Percentiles rank a stretch among this genome's conserved stretches.
Evolutionary conservation across 2,113 vertebrate species (phyloP).

Genomic region (Sorex fumeus): DNA sequence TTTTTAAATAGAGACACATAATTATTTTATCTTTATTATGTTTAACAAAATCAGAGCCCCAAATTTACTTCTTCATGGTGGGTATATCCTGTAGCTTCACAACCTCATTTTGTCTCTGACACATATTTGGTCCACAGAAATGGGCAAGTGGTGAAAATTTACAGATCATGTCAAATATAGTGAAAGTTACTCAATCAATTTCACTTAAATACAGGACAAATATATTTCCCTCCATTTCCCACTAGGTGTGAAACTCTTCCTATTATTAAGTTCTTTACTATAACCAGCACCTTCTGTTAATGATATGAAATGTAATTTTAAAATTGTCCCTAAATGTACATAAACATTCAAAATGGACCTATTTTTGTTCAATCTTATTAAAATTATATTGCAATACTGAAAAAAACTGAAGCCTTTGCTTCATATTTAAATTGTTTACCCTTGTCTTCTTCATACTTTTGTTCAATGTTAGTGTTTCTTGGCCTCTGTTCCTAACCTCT

Average conservation of each 20-base stretch:
- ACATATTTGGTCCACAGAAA: neutral
- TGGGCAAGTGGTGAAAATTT: neutral
- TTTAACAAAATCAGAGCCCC: neutral
- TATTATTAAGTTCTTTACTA: constrained; percentile 75
- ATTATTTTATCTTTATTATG: constrained; percentile 20
- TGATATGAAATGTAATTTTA: neutral
- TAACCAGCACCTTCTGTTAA: too few relatives aligned
- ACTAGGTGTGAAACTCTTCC: constrained; percentile 32
- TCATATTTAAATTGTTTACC: neutral
- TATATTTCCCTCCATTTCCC: constrained; percentile 54
- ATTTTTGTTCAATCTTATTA: neutral
- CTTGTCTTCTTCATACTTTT: neutral
- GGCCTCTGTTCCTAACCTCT: neutral
- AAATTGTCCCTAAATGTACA: too few relatives aligned
- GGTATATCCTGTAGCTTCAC: neutral
- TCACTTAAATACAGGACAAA: constrained; percentile 45
- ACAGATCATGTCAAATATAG: neutral
- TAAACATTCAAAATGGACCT: neutral
- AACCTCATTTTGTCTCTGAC: neutral
- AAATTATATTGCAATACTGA: constrained; percentile 1
- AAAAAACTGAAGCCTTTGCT: neutral
- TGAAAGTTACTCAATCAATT: constrained; percentile 52
- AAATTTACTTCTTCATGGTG: neutral
- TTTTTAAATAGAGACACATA: neutral
- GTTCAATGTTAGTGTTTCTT: constrained; percentile 1